Base-by-base conservation (phyloP, 2,113 vertebrate genomes). In the Phocoena sinus region DNA sequence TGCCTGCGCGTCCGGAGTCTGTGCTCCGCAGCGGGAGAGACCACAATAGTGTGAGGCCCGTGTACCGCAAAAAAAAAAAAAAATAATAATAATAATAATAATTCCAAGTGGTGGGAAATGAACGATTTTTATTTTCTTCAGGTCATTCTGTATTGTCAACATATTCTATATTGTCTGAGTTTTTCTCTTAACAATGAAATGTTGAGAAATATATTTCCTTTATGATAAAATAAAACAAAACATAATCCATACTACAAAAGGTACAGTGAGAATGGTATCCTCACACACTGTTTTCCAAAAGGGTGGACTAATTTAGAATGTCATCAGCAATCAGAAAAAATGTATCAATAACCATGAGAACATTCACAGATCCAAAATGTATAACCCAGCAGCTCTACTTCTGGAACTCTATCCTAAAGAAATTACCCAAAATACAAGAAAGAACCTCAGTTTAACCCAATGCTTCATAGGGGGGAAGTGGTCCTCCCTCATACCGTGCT, bases 401-500 rank as follows among this genome's bases (percentile, higher is more conserved):
- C 67, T 67, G 38, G 62, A 85, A 91, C 13, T 20, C 50, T 33
- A 68, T 50, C 60, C 60, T 94, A 68, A 96, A 76, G 89, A 93
- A 44, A 96, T 87, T n/a, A 83, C 65, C 50, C 77, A 71, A 85
- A 63, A 68, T 11, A 83, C 17, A 91, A 93, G 60, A 86, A 85
- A 81, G 62, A 76, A 44, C 21, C 71, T 7, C 62, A 92, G 56
- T 70, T 68, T 63, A 68, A 60, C 76, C 31, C 50, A 74, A 50
- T 33, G 28, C 58, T 70, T 93, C 62, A 74, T 10, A 80, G 92
- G 38, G 14, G 47, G 38, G 36, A 63, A 92, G 36, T 17, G 10
- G 31, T 80, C 91, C 33, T 68, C 87, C 91, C 86, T 84, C 93
- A 62, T 99, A 99, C 99, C 99, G 15, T 99, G 98, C 44, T 99